phyloP scores from a whole-genome alignment of 2,113 vertebrate genomes.

The Alaudala cheleensis region DNA sequence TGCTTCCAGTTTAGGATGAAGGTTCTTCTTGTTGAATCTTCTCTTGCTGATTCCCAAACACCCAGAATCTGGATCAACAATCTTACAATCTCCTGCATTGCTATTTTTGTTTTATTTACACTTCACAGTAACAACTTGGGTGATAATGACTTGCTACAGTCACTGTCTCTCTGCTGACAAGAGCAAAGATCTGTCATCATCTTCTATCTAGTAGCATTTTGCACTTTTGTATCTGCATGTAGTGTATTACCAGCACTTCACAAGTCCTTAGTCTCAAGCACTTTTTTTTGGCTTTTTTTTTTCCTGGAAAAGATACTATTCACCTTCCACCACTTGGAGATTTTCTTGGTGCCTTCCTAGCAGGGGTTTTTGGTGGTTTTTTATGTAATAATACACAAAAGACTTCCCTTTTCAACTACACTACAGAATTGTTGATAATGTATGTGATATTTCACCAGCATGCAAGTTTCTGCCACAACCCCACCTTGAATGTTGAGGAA shows the following conservation, averaged over 20 bases:
- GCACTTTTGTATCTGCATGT: constrained; percentile 54
- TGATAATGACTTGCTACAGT: constrained; percentile 66
- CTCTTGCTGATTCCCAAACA: constrained; percentile 44
- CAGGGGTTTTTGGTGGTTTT: background rate
- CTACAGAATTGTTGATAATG: background rate
- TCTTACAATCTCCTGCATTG: background rate
- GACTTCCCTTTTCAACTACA: background rate
- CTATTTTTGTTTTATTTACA: constrained; percentile 70
- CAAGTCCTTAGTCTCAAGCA: constrained; percentile 29
- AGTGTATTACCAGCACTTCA: constrained; percentile 32
- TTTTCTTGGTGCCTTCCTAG: background rate
- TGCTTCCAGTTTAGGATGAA: constrained; percentile 33
- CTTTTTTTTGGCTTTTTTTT: background rate
- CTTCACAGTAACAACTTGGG: constrained; percentile 67
- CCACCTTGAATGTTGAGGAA: background rate
- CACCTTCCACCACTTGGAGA: background rate
- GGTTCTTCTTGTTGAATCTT: constrained; percentile 33
- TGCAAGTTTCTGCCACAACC: background rate
- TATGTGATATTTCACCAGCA: background rate
- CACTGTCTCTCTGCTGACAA: constrained; percentile 66
- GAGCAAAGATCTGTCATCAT: constrained; percentile 69
- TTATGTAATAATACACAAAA: background rate
- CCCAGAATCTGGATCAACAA: constrained; percentile 57
- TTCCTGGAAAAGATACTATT: background rate
- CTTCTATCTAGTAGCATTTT: constrained; percentile 46